Evolutionary conservation across 1,140 invertebrate genomes (phyloP).

Genomic region (Pentalonia nigronervosa): DNA sequence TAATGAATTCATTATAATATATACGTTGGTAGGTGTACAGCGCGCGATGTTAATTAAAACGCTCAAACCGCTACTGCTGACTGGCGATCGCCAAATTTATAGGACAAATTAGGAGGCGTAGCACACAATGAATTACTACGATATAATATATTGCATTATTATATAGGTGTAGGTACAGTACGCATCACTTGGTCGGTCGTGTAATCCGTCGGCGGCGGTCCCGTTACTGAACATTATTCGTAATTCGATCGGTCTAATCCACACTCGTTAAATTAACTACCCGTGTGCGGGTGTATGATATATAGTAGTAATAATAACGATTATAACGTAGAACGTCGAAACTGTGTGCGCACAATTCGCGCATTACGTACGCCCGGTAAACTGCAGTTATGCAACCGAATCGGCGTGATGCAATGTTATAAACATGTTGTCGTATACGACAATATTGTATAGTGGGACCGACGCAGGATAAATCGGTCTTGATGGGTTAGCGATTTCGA

Average conservation of each 20-base stretch:
- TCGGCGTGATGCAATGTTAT: not conserved
- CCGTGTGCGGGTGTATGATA: not conserved
- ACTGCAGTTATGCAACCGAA: conserved; percentile 16
- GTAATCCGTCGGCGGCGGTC: not conserved
- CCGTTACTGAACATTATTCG: not conserved
- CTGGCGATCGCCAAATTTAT: not conserved
- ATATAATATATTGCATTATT: not conserved
- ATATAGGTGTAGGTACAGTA: not conserved
- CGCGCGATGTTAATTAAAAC: not conserved
- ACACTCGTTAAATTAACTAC: not conserved
- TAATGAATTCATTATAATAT: not conserved
- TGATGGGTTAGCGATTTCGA: not conserved
- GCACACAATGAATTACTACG: not conserved
- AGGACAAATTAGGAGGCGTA: not conserved
- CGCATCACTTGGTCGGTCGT: not conserved
- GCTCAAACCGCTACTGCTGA: not conserved
- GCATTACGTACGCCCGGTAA: not conserved
- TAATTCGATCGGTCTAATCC: conserved; percentile 36
- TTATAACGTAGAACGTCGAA: not conserved
- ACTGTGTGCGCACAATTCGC: not conserved
- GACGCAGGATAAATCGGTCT: not conserved
- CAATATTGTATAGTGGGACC: not conserved
- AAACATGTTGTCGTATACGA: too few relatives aligned
- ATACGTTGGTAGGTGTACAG: not conserved
- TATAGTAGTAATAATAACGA: not conserved